Base-by-base conservation (phyloP, 2,797 vertebrate species). In the Gouania willdenowi region DNA sequence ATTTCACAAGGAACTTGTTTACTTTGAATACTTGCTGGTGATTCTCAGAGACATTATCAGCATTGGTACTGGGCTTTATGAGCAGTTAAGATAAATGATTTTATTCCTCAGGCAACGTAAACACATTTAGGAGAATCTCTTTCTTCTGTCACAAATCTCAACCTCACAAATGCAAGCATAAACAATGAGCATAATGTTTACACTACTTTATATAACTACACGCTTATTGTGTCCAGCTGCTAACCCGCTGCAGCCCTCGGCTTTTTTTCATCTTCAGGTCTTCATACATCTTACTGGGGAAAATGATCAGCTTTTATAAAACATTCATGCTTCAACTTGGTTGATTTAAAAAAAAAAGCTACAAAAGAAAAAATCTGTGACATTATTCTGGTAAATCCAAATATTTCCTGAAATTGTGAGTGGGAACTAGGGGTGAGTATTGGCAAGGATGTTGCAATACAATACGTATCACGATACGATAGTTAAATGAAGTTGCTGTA, bases 1-100 rank as follows among this genome's bases (percentile, higher is more conserved):
- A 57, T 62, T 64, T 42, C 15, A 30, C 49, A 32, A 14, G 10
- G 6, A 17, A 18, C n/a, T 10, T 40, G 40, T 52, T 52, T 60
- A 34, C 27, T 30, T 36, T 25, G 25, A 43, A 24, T 40, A 38
- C 8, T 53, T 32, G 20, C 8, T 43, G 43, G 52, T 51, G 25
- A 38, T 31, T 44, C 10, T 50, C 16, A 31, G 13, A 27, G 38
- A 54, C 25, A 7, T 8, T 2, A 49, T 17, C 4, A n/a, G 5
- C 5, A 26, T 24, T 34, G 1, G 18, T 11, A 6, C 2, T 18
- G 7, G 22, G 14, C 19, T 34, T 8, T 5, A 13, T 45, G 7
- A 15, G 11, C 16, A 18, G 11, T 8, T 11, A 16, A 16, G 10
- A 24, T 11, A 13, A 35, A 6, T 17, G 0, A 9, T 28, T 16